Percentiles rank a stretch among this genome's conserved stretches.
These are phyloP conservation scores for zebrafish (Danio rerio) DNA, from an alignment of 2,113 vertebrate genomes.

Conservation along the genomic window GRCz12tu NC_133190.1:5354501-5355000, in stretches of 20 bases:
- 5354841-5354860: not conserved
- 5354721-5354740: not conserved
- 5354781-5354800: not conserved
- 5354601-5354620: not conserved
- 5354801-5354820: not conserved
- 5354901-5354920: not conserved
- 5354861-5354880: not conserved
- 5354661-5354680: not conserved
- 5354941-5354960: no score
- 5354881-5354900: not conserved
- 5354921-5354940: not conserved
- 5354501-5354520: not conserved
- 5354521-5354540: not conserved
- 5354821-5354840: no score
- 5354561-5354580: not conserved
- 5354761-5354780: not conserved
- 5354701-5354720: not conserved
- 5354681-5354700: not conserved
- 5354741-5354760: not conserved
- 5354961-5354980: no score
- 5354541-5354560: constrained; percentile 1
- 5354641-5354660: constrained; percentile 7
- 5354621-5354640: not conserved
- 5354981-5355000: no score
- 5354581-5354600: not conserved